Evolutionary conservation across 2,888 invertebrate species (phyloP), one percentile per base, ranked within the genome.

Genomic region (Cheilosia soror): DNA sequence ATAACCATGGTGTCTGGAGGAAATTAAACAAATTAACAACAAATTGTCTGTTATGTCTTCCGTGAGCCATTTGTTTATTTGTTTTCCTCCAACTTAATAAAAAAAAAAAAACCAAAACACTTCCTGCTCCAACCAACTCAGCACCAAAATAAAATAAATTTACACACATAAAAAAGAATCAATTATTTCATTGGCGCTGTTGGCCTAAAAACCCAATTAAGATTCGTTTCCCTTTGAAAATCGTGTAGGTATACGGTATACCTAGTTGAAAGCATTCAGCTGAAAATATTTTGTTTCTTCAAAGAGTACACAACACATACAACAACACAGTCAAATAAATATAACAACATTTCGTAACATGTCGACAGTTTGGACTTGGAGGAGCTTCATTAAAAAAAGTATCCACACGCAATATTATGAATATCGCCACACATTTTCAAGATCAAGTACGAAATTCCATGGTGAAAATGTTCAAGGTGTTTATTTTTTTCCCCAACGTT

Each of bases 201-300:
- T 84, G 84, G 69, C 84, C 84, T 75, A 84, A 69, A 80, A 84
- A 84, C 84, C 84, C 40, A 84, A 84, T 84, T 84, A 76, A 76
- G 84, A 76, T 80, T 84, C 84, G 55, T 84, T 84, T 84, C 84
- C 84, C 84, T 84, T 79, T 84, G 62, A 77, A 68, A 40, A 68
- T 57, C 15, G 62, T 33, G 51, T 40, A 20, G 20, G 20, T 20
- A n/a, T 71, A 44, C 40, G 69, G 47, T 47, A 44, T 40, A 68
- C 51, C 60, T 62, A 62, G 77, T 77, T 77, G 55, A 69, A 29
- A 60, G 57, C 57, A 65, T 69, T 73, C 73, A 69, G 73, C 83
- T 69, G n/a, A 83, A 83, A 62, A 77, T 51, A 37, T 60, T 37
- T 44, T 60, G 1, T 31, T 27, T 25, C 5, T 27, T 5, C 2